phyloP scores from a whole-genome alignment of 2,888 invertebrate genomes.

The Ectemnius cavifrons region DNA sequence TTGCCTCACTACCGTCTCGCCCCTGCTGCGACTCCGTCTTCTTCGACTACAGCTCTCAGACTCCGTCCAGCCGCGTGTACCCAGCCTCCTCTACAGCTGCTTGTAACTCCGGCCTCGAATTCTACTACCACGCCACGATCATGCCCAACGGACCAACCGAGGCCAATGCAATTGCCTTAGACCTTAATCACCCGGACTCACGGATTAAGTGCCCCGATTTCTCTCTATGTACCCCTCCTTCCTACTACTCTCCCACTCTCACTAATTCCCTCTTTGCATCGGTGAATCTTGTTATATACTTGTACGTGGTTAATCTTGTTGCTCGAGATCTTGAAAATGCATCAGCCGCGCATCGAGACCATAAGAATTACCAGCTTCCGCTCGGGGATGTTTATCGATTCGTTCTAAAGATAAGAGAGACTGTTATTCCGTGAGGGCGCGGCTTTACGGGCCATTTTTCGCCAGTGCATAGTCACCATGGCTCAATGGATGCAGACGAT shows the following conservation, averaged over 20 bases:
- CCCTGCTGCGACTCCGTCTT: conserved; percentile 44
- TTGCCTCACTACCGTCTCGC: background rate
- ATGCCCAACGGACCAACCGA: conserved; percentile 61
- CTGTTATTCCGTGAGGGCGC: background rate
- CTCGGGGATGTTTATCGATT: background rate
- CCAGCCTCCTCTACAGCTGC: background rate
- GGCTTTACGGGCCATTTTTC: background rate
- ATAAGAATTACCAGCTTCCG: background rate
- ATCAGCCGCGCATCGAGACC: too few relatives aligned
- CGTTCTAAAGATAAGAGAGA: background rate
- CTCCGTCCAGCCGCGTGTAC: background rate
- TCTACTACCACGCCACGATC: conserved; percentile 40
- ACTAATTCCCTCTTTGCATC: background rate
- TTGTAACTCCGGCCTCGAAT: background rate
- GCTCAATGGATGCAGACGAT: too few relatives aligned
- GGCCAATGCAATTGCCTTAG: conserved; percentile 72
- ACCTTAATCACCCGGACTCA: conserved; percentile 67
- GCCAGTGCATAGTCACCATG: too few relatives aligned
- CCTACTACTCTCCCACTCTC: conserved; percentile 44
- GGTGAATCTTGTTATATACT: too few relatives aligned
- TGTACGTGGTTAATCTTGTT: too few relatives aligned
- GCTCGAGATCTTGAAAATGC: too few relatives aligned
- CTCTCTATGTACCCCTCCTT: conserved; percentile 9
- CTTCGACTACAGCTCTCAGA: conserved; percentile 20
- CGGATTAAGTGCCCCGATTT: conserved; percentile 73